A percentile compares a stretch with the other conserved stretches of the same genome.
These are phyloP conservation scores for Channa maculata DNA, from an alignment of 2,113 vertebrate species.

Conservation along the genomic window DNA sequence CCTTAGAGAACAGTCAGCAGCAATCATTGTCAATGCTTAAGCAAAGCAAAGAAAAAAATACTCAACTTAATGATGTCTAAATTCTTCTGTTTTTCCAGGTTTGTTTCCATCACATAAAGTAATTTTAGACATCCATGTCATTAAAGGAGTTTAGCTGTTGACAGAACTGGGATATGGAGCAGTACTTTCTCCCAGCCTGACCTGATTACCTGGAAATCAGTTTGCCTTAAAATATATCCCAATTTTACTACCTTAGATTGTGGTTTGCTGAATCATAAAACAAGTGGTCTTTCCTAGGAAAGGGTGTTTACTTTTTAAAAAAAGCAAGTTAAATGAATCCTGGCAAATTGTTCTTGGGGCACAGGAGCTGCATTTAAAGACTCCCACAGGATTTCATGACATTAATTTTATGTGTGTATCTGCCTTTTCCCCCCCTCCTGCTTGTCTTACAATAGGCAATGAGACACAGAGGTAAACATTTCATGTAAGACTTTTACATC, in stretches of 20 bases:
- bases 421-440: background rate
- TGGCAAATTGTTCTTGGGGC: background rate
- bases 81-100: slow-evolving; percentile 51
- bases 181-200: slow-evolving; percentile 24
- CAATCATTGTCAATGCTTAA: slow-evolving; percentile 33
- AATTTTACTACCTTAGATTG: slow-evolving; percentile 15
- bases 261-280: slow-evolving; percentile 3
- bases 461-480: slow-evolving; percentile 21
- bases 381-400: slow-evolving; percentile 20
- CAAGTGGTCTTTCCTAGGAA: background rate
- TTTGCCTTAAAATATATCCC: slow-evolving; percentile 9
- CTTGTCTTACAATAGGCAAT: slow-evolving; percentile 2
- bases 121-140: slow-evolving; percentile 31
- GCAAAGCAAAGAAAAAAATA: slow-evolving; percentile 42
- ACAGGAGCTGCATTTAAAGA: slow-evolving; percentile 28
- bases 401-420: background rate
- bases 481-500: slow-evolving; percentile 10
- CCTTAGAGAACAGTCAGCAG: slow-evolving; percentile 28
- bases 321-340: slow-evolving; percentile 24
- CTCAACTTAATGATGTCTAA: slow-evolving; percentile 18
- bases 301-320: slow-evolving; percentile 6
- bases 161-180: slow-evolving; percentile 45
- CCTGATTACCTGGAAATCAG: slow-evolving; percentile 54
- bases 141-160: slow-evolving; percentile 45
- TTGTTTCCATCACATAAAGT: slow-evolving; percentile 33